Base-by-base conservation (phyloP, 2,888 invertebrate genomes). In the Antheraea assamensis region DNA sequence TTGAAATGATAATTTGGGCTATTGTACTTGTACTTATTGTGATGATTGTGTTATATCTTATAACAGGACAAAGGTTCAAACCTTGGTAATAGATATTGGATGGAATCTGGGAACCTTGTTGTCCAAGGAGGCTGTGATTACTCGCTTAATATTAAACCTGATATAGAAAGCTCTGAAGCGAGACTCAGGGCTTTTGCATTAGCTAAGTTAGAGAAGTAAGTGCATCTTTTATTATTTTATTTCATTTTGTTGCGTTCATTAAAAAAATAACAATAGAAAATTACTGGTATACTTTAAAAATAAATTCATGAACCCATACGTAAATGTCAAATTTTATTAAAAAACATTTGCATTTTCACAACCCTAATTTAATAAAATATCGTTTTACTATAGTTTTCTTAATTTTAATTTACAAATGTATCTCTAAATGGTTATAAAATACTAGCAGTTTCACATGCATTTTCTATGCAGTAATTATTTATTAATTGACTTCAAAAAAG, bases 81-180 rank as follows among this genome's bases (percentile, higher is more conserved):
- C 79, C 93, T 97, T 55, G 95, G 95, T 64, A 96, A 96, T 78
- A 95, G 96, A 31, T 97, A 96, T 87, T 97, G 97, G 97, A 95
- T 97, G 90, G 97, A 97, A 81, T 94, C 96, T 78, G 97, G 97
- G 8, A 96, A 96, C 81, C 95, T 98, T 17, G 95, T 97, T 17
- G 96, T 98, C 0, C 96, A 96, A 90, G 96, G 96, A 70, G 96
- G 96, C 66, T 95, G 95, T 81, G 96, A 97, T 89, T 97, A 96
- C 90, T 97, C 97, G 0, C 78, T 93, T 47, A 93, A 92, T 47
- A 87, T 89, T 42, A 95, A 95, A 81, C 95, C 93, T 73, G 95
- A 95, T 71, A 95, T 95, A 0, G 87, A 94, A 76, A 95, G 96
- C 10, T 95, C 96, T 8, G 95, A 96, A 42, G 96, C 97, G 74